Conservation (phyloP, 2,888 invertebrate genomes). For the Hipparchia sbordonii region DNA sequence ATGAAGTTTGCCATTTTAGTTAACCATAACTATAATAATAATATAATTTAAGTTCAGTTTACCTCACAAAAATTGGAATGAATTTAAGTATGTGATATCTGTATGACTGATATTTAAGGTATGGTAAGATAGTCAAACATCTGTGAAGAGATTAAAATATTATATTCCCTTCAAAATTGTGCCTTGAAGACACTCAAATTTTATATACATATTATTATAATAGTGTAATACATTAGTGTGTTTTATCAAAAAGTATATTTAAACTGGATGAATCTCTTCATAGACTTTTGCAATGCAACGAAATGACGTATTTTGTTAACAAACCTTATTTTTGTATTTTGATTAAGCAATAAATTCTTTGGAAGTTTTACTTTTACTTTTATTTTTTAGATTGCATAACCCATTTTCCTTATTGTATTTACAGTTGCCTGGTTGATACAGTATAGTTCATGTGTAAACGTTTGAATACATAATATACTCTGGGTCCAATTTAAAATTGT, state of each 20-base stretch:
- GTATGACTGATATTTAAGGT: conserved; percentile 65
- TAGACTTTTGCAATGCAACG: conserved; percentile 56
- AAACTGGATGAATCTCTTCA: conserved; percentile 53
- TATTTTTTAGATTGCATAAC: background rate
- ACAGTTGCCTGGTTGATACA: too few relatives aligned
- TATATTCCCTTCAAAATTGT: conserved; percentile 52
- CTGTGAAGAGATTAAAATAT: conserved; percentile 56
- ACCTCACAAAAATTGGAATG: conserved; percentile 33
- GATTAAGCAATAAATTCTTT: conserved; percentile 47
- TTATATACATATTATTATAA: conserved; percentile 8
- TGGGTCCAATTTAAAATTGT: too few relatives aligned
- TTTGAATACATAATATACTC: too few relatives aligned
- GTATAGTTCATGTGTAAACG: too few relatives aligned
- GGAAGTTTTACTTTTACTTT: conserved; percentile 30
- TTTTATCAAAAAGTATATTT: conserved; percentile 29
- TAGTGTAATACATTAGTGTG: conserved; percentile 33
- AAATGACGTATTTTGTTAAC: conserved; percentile 63
- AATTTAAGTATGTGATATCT: conserved; percentile 49
- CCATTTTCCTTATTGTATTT: background rate
- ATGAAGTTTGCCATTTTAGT: conserved; percentile 23
- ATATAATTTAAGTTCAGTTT: conserved; percentile 23
- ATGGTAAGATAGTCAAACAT: conserved; percentile 51
- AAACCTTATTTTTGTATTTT: conserved; percentile 59
- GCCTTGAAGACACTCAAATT: conserved; percentile 59
- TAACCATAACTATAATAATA: conserved; percentile 4